A percentile compares a stretch with the other conserved stretches of the same genome.
phyloP scores from a whole-genome alignment of 1,140 invertebrate genomes.

The Thaumetopoea pityocampa region DNA sequence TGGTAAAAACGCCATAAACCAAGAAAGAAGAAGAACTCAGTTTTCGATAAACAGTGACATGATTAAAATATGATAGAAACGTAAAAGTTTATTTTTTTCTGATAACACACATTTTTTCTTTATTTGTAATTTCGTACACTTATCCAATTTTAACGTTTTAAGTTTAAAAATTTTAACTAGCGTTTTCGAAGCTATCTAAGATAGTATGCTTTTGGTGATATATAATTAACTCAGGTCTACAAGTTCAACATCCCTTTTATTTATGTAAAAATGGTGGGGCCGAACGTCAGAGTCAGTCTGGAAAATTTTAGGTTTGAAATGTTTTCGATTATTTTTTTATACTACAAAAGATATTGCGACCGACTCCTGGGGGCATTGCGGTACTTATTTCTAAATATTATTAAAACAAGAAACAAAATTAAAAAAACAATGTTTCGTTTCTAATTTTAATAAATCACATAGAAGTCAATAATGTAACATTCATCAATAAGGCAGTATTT shows the following conservation, averaged over 20 bases:
- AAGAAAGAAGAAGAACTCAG: too few relatives aligned
- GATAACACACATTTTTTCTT: too few relatives aligned
- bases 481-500: conserved; percentile 42
- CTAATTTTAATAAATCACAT: conserved; percentile 30
- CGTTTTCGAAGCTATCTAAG: too few relatives aligned
- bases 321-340: conserved; percentile 12
- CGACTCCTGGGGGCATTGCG: conserved; percentile 14
- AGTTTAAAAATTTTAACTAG: conserved; percentile 15
- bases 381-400: conserved; percentile 31
- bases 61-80: too few relatives aligned
- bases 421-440: conserved; percentile 16
- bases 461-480: conserved; percentile 35
- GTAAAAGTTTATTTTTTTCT: too few relatives aligned
- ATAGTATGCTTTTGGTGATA: too few relatives aligned
- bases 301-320: conserved; percentile 12
- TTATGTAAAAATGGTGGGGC: too few relatives aligned
- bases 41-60: too few relatives aligned
- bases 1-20: too few relatives aligned
- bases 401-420: conserved; percentile 31
- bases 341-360: conserved; percentile 16
- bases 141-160: conserved; percentile 9
- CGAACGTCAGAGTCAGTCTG: conserved; percentile 16
- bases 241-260: too few relatives aligned
- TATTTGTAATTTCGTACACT: conserved; percentile 12
- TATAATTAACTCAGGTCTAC: too few relatives aligned